Evolutionary conservation across 2,888 invertebrate genomes (phyloP).

Genomic region (Drosophila mercatorum): DNA sequence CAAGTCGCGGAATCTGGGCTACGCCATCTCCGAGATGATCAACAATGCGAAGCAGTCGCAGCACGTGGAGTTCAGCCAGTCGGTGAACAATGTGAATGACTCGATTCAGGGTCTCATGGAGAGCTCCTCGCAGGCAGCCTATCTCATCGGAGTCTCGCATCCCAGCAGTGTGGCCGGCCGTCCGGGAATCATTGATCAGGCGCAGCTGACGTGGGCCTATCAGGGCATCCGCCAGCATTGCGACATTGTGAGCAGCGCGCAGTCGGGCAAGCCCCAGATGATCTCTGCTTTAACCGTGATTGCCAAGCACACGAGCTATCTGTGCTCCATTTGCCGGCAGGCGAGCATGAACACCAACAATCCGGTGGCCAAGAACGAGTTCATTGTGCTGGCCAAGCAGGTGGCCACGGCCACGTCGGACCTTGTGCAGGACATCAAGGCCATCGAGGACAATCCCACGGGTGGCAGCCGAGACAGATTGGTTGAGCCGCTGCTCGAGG

Average conservation of each 20-base stretch:
- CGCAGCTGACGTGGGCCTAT: conserved; percentile 93
- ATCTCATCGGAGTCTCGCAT: conserved; percentile 97
- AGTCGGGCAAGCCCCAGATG: conserved; percentile 92
- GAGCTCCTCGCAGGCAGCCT: conserved; percentile 97
- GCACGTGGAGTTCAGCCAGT: conserved; percentile 92
- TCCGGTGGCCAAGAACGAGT: conserved; percentile 97
- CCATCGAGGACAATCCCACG: conserved; percentile 92
- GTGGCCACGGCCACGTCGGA: conserved; percentile 98
- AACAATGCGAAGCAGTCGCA: conserved; percentile 95
- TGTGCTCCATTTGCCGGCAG: conserved; percentile 97
- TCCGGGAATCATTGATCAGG: conserved; percentile 94
- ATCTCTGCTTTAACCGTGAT: conserved; percentile 96
- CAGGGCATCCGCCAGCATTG: conserved; percentile 96
- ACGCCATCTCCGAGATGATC: conserved; percentile 98
- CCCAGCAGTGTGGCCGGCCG: conserved; percentile 94
- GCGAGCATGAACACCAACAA: conserved; percentile 96
- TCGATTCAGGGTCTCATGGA: conserved; percentile 97
- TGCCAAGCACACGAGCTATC: conserved; percentile 97
- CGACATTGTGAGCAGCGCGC: conserved; percentile 89
- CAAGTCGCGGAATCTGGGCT: conserved; percentile 93
- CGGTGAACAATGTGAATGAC: conserved; percentile 92
- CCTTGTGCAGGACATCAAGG: conserved; percentile 97
- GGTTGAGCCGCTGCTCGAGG: conserved; percentile 93
- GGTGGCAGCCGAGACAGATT: conserved; percentile 90
- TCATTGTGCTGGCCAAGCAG: conserved; percentile 98